Percentiles rank a stretch among this genome's conserved stretches.
phyloP scores from a whole-genome alignment of 1,140 invertebrate species.

The Saccostrea cuccullata region DNA sequence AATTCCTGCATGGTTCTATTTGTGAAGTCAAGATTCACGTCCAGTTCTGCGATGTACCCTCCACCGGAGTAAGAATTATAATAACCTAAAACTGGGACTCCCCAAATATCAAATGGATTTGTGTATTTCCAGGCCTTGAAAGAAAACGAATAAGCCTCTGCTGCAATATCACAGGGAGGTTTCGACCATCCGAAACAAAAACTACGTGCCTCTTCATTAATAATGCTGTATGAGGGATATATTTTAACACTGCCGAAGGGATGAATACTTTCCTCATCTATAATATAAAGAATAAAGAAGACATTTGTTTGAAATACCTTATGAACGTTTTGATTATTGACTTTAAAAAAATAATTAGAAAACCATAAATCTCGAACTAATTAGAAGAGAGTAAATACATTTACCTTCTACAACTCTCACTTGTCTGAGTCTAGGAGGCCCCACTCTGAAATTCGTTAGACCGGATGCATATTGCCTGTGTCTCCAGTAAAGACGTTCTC shows the following conservation, averaged over 20 bases:
- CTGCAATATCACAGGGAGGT: constrained; percentile 53
- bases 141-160: constrained; percentile 54
- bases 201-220: constrained; percentile 56
- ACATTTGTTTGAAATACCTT: background rate
- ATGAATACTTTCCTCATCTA: constrained; percentile 48
- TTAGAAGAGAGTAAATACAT: background rate
- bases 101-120: constrained; percentile 61
- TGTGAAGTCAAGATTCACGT: constrained; percentile 64
- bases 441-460: constrained; percentile 60
- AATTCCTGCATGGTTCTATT: constrained; percentile 73
- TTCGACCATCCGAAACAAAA: constrained; percentile 65
- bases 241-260: constrained; percentile 43
- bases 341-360: background rate
- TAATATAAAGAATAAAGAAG: background rate
- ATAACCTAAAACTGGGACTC: constrained; percentile 62
- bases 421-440: constrained; percentile 67
- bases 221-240: constrained; percentile 53
- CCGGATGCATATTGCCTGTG: constrained; percentile 60
- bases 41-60: constrained; percentile 67
- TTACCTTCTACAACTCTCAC: constrained; percentile 61
- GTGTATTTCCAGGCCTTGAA: constrained; percentile 65
- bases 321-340: background rate
- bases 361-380: background rate
- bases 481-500: constrained; percentile 59
- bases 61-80: constrained; percentile 66